Conservation (phyloP, 64 coral and sea anemone genomes). For the Pachyseris speciosa region DNA sequence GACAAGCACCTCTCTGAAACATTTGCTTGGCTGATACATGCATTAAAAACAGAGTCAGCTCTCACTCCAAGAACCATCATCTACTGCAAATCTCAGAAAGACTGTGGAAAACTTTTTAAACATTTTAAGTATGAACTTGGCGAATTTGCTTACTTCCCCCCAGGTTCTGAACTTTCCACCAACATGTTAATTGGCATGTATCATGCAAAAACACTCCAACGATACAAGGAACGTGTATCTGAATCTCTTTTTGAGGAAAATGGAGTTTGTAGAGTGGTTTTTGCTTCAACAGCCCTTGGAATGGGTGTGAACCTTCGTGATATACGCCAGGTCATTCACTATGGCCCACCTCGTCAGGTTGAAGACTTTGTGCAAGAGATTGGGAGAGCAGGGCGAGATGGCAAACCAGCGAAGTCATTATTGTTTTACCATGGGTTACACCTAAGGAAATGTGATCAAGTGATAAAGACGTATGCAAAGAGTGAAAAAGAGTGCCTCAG, state of each 20-base stretch:
- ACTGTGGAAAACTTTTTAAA: constrained; percentile 46
- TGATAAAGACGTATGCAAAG: constrained; percentile 40
- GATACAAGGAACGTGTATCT: constrained; percentile 43
- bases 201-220: constrained; percentile 58
- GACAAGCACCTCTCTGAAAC: not conserved
- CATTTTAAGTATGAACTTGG: constrained; percentile 50
- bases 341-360: not conserved
- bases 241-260: not conserved
- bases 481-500: not conserved
- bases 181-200: constrained; percentile 70
- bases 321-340: not conserved
- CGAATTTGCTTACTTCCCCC: constrained; percentile 7
- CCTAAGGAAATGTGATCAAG: constrained; percentile 35
- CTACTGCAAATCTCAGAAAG: constrained; percentile 63
- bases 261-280: constrained; percentile 64
- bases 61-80: constrained; percentile 36
- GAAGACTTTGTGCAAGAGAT: constrained; percentile 70
- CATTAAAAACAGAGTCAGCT: not conserved
- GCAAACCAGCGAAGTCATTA: constrained; percentile 2
- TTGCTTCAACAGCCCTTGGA: constrained; percentile 64
- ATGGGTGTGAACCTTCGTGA: constrained; percentile 30
- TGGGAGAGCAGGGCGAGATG: constrained; percentile 48
- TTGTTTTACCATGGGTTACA: constrained; percentile 28
- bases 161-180: not conserved
- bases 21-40: constrained; percentile 11